phyloP scores from a whole-genome alignment of 2,113 vertebrate species.

The Macheiramphus alcinus region DNA sequence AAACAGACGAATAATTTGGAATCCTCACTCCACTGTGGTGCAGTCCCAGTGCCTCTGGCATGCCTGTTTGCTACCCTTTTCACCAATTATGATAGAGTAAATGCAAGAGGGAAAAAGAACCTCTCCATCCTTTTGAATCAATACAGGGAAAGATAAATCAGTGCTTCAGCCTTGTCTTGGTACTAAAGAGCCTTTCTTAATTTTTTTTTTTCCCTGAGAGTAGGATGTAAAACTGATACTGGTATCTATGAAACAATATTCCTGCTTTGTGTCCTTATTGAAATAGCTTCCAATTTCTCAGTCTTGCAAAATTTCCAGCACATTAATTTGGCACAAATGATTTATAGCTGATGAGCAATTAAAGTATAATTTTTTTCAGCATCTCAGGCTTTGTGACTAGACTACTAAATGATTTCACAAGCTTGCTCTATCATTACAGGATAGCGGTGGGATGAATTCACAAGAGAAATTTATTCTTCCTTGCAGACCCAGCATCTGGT shows the following conservation, averaged over 20 bases:
- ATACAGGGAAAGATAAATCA: not conserved
- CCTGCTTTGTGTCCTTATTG: not conserved
- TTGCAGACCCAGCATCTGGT: not conserved
- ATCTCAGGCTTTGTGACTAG: conserved; percentile 12
- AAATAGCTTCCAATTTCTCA: not conserved
- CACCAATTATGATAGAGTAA: not conserved
- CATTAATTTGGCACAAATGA: conserved; percentile 23
- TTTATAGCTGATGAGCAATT: conserved; percentile 45
- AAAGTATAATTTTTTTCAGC: not conserved
- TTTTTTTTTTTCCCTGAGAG: not conserved
- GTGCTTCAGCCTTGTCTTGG: not conserved
- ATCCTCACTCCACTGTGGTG: not conserved
- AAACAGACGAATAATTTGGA: not conserved
- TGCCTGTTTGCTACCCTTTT: not conserved
- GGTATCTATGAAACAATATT: not conserved
- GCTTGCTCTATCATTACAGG: not conserved
- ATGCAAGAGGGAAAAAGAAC: not conserved
- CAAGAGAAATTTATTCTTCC: not conserved
- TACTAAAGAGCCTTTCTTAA: not conserved
- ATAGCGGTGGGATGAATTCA: not conserved
- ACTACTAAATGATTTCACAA: not conserved
- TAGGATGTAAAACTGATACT: not conserved
- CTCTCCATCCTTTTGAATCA: not conserved
- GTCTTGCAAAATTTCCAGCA: conserved; percentile 23
- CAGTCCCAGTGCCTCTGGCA: not conserved